These are phyloP conservation scores for Achatina immaculata DNA, from an alignment of 1,140 invertebrate genomes.

Conservation along the genomic window DNA sequence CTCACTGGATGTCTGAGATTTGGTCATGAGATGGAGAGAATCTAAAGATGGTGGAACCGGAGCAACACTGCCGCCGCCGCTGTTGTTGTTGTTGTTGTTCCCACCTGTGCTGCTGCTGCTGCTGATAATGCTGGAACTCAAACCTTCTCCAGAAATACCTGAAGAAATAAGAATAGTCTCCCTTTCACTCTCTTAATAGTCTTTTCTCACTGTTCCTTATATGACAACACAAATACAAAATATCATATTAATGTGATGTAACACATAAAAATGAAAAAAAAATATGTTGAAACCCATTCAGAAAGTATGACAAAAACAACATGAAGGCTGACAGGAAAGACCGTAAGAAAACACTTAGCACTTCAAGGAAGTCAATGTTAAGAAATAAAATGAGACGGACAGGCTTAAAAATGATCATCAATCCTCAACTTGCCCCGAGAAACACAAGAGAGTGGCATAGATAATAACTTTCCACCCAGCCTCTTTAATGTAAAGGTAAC, in stretches of 20 bases:
- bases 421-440: too few relatives aligned
- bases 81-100: constrained; percentile 8
- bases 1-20: constrained; percentile 45
- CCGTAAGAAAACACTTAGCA: too few relatives aligned
- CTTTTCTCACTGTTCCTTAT: not conserved
- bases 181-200: not conserved
- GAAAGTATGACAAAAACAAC: not conserved
- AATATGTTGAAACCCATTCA: not conserved
- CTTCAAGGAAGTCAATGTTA: not conserved
- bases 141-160: constrained; percentile 33
- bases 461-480: too few relatives aligned
- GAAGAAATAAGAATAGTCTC: constrained; percentile 5
- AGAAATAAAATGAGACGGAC: not conserved
- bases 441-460: too few relatives aligned
- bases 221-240: not conserved
- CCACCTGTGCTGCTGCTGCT: constrained; percentile 26
- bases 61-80: constrained; percentile 35
- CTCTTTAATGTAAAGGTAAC: too few relatives aligned
- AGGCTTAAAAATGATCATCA: too few relatives aligned
- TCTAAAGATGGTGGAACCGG: constrained; percentile 61
- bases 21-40: constrained; percentile 58
- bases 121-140: constrained; percentile 30
- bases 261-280: not conserved
- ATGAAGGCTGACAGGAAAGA: not conserved
- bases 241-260: not conserved